phyloP scores from a whole-genome alignment of 2,888 invertebrate species.

The Lathronympha strigana region DNA sequence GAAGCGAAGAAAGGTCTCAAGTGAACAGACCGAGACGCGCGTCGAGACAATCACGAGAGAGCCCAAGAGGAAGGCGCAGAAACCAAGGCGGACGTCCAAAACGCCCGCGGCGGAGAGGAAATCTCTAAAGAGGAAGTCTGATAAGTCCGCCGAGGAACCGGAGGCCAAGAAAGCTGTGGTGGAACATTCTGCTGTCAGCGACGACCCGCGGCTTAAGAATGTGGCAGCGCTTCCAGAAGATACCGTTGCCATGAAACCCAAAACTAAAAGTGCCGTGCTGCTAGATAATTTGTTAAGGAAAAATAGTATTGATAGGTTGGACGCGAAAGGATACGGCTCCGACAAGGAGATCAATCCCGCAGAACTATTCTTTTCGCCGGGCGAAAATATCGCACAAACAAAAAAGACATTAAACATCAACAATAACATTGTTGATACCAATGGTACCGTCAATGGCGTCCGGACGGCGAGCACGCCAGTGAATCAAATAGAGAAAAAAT shows the following conservation, averaged over 20 bases:
- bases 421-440: slow-evolving; percentile 76
- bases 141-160: slow-evolving; percentile 54
- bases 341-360: slow-evolving; percentile 74
- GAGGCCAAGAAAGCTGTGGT: slow-evolving; percentile 65
- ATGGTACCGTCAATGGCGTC: slow-evolving; percentile 62
- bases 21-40: slow-evolving; percentile 66
- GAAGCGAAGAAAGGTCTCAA: slow-evolving; percentile 81
- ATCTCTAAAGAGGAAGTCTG: slow-evolving; percentile 75
- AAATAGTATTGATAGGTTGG: slow-evolving; percentile 83
- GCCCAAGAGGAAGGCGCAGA: slow-evolving; percentile 63
- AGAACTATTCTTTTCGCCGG: slow-evolving; percentile 74
- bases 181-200: slow-evolving; percentile 56
- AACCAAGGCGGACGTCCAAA: slow-evolving; percentile 62
- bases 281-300: slow-evolving; percentile 84
- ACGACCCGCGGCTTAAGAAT: slow-evolving; percentile 64
- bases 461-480: slow-evolving; percentile 72
- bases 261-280: slow-evolving; percentile 77
- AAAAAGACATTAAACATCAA: slow-evolving; percentile 79
- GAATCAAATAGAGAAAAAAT: slow-evolving; percentile 73
- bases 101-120: slow-evolving; percentile 69
- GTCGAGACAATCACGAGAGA: slow-evolving; percentile 66
- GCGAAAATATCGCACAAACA: slow-evolving; percentile 66
- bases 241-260: slow-evolving; percentile 61
- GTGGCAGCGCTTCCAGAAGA: slow-evolving; percentile 58
- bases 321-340: slow-evolving; percentile 67